Percentiles rank a stretch among this genome's conserved stretches.
Conservation (phyloP, 2,113 vertebrate genomes). For the Leucosticte australis region DNA sequence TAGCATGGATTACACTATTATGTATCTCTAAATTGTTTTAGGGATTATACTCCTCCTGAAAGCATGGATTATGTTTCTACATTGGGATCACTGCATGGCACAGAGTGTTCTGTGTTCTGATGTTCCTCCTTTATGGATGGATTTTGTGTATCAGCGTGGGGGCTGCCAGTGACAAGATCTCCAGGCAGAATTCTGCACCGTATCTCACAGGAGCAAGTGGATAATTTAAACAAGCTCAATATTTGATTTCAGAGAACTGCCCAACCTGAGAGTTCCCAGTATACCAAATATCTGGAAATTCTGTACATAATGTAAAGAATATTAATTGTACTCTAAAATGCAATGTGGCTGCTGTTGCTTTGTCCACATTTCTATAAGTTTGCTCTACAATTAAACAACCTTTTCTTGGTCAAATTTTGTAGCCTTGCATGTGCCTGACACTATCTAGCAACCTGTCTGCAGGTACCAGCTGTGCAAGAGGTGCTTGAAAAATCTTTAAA, state of each 20-base stretch:
- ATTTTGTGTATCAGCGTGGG: background rate
- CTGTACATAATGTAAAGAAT: background rate
- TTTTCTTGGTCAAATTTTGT: background rate
- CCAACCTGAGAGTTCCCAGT: background rate
- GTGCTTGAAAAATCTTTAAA: background rate
- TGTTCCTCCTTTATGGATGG: background rate
- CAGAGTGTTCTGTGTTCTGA: background rate
- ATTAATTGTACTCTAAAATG: background rate
- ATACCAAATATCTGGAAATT: background rate
- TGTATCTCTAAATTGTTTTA: background rate
- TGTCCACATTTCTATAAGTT: background rate
- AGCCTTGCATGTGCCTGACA: background rate
- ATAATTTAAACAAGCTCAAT: background rate
- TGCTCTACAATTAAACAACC: background rate
- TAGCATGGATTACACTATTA: background rate
- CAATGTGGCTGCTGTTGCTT: background rate
- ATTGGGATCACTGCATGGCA: background rate
- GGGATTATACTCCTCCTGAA: background rate
- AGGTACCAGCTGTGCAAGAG: background rate
- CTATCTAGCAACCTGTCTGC: background rate
- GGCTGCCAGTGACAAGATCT: background rate
- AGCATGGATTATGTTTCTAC: slow-evolving; percentile 4
- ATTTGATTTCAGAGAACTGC: background rate
- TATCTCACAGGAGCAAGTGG: background rate
- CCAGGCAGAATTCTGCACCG: background rate